Evolutionary conservation across 2,888 invertebrate species (phyloP), one percentile per base, ranked within the genome.

Genomic region (Diaprepes abbreviatus): DNA sequence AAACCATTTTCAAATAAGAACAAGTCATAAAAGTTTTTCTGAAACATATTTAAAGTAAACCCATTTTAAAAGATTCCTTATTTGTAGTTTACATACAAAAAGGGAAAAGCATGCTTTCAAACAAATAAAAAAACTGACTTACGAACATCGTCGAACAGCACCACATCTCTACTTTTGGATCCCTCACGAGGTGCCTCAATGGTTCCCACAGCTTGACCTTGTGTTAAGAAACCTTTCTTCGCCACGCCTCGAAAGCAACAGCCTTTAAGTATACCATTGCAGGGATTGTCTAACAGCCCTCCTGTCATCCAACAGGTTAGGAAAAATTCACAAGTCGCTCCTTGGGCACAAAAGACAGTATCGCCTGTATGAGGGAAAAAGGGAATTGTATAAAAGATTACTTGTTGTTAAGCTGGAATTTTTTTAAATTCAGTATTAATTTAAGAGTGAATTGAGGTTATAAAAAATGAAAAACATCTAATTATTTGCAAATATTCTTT

Each of bases 241-340:
- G 78, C 71, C 6, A 74, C 74, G 55, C 76, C 73, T 84, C 93
- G 91, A 82, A 93, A 92, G 85, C 95, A 96, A 88, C 95, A 96
- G 74, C 94, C 94, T 82, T 91, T 92, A 77, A 95, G 87, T 74
- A 95, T 87, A 62, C 87, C 87, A 57, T 79, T 82, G 84, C 95
- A 96, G 74, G 93, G 90, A 75, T 93, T 93, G 80, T 95, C 94
- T 80, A 95, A 87, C 67, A 94, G 87, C 70, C 95, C 95, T 76
- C 94, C 93, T 70, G 92, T 89, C 89, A 95, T 90, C 95, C 95
- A 96, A 86, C 95, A 96, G 85, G 92, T 90, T 80, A 95, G 88
- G 88, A 95, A 95, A 87, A 95, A 95, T 85, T 95, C 95, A 84
- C 96, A 96, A 74, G 91, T 92, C 64, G 93, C 91, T 70, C 92